Evolutionary conservation across 1,140 invertebrate genomes (phyloP), one percentile per base, ranked within the genome.

Genomic region (Physella acuta): DNA sequence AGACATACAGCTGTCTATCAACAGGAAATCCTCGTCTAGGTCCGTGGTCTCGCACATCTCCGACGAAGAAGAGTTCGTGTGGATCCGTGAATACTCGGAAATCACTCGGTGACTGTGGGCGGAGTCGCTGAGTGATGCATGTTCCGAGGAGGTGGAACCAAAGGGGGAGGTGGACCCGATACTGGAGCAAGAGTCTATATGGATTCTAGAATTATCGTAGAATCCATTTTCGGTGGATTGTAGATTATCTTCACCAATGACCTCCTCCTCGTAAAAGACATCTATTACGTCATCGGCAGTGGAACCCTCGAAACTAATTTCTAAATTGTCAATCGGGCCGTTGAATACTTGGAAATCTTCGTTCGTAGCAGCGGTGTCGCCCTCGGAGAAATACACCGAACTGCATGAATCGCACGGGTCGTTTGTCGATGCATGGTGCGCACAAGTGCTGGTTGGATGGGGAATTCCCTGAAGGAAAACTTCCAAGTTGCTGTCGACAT

Each of bases 111-210:
- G 28, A 30, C 24, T 61, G 24, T 28, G n/a, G 33, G 34, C 28
- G 16, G 36, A 39, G 16, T 61, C 36, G 11, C 8, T 30, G 34
- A 61, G 59, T 36, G 17, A 1, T 24, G 28, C 28, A n/a, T 8
- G 17, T 4, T 61, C 59, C 1, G 59, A 36, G 1, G 59, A 61
- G 26, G 28, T 26, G 8, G 59, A 61, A 16, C 36, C 28, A 20
- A 11, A 61, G 36, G 16, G 28, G 4, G 59, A 61, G 5, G 14
- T n/a, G 5, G 17, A 37, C 1, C 39, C 33, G 8, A 28, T 1
- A 24, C 36, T 61, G 34, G 59, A 61, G n/a, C 59, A 61, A 5
- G 59, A 61, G 36, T 61, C 59, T n/a, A n/a, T n/a, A n/a, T n/a
- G n/a, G 20, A 20, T 11, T 44, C 39, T 44, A 20, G 8, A 11